These are phyloP conservation scores for Spongilla lacustris DNA, from an alignment of 37 sponge, comb jelly and placozoan genomes.

Conservation along the genomic window DNA sequence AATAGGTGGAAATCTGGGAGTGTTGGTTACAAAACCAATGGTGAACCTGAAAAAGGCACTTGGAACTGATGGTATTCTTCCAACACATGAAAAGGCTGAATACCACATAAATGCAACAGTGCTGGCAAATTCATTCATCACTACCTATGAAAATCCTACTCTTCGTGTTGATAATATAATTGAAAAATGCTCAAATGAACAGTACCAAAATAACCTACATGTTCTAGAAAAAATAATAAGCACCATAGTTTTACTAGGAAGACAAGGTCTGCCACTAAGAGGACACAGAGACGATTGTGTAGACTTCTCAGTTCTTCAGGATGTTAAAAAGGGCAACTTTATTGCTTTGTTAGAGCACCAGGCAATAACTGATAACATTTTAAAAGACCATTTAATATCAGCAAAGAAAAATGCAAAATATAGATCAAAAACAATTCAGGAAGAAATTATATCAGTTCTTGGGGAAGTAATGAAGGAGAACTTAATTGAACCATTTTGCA, in stretches of 20 bases:
- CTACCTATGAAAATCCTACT: not conserved
- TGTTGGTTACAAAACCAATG: not conserved
- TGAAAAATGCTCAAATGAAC: not conserved
- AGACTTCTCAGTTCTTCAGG: not conserved
- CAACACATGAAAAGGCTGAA: not conserved
- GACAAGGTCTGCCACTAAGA: too few species aligned
- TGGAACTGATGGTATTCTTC: slow-evolving; percentile 1
- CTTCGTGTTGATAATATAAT: not conserved
- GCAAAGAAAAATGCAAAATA: too few species aligned
- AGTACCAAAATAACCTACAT: not conserved
- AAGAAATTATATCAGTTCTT: too few species aligned
- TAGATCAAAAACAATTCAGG: too few species aligned
- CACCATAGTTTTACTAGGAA: not conserved
- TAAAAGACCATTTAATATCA: too few species aligned
- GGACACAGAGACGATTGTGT: not conserved
- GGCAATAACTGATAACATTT: too few species aligned
- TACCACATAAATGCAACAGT: not conserved
- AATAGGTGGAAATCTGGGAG: slow-evolving; percentile 1
- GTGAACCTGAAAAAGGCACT: not conserved
- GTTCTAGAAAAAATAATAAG: not conserved
- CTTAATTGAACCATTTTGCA: too few species aligned
- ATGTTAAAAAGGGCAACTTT: too few species aligned
- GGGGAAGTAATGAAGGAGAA: too few species aligned
- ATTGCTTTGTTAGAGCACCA: too few species aligned
- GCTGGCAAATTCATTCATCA: not conserved